These are phyloP conservation scores for Lynx canadensis DNA, from an alignment of 2,113 vertebrate genomes.

Conservation along the genomic window DNA sequence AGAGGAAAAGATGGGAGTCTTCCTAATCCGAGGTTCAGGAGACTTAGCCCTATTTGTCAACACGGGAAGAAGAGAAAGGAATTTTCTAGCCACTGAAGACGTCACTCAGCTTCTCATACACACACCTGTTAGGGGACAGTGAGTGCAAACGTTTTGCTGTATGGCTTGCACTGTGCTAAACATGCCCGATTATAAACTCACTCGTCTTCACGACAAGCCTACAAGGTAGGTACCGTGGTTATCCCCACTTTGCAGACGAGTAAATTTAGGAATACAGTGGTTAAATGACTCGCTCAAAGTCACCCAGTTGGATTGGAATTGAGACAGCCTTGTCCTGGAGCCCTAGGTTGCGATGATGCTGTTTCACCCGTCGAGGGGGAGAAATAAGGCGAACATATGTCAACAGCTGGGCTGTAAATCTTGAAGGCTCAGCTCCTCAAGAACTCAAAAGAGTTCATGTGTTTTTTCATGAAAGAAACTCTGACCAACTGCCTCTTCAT, in stretches of 20 bases:
- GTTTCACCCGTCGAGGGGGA: background rate
- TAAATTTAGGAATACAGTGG: background rate
- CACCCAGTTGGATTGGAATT: background rate
- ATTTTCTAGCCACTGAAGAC: background rate
- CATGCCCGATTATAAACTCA: background rate
- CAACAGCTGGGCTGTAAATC: slow-evolving; percentile 68
- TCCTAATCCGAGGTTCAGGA: background rate
- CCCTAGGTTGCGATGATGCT: background rate
- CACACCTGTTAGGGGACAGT: background rate
- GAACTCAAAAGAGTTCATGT: background rate
- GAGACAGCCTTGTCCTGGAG: background rate
- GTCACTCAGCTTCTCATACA: background rate
- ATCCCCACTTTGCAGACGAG: background rate
- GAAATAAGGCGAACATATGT: slow-evolving; percentile 55
- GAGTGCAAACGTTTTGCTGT: background rate
- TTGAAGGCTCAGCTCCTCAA: background rate
- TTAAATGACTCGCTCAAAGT: background rate
- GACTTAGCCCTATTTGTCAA: background rate
- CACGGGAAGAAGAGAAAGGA: background rate
- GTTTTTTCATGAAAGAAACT: background rate
- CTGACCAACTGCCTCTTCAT: background rate
- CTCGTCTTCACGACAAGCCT: background rate
- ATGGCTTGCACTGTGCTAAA: background rate
- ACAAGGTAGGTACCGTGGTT: background rate
- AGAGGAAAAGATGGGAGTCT: background rate